phyloP scores from a whole-genome alignment of 2,797 vertebrate species.

The Acridotheres tristis region DNA sequence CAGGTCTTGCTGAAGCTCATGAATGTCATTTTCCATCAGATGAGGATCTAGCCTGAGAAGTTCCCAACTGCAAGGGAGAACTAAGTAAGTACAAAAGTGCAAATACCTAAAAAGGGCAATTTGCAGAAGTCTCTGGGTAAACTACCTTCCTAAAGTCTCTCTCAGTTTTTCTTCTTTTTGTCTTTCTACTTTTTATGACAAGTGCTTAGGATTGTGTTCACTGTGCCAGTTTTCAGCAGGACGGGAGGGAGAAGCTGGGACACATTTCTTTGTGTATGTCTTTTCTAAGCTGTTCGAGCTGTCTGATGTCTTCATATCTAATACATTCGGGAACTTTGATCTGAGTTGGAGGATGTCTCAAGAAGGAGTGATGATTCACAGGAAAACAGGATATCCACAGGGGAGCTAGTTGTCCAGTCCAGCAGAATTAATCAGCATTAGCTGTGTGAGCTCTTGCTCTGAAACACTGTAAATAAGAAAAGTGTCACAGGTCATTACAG shows the following conservation, averaged over 20 bases:
- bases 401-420: slow-evolving; percentile 26
- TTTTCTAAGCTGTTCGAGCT: neutral
- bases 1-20: neutral
- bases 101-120: neutral
- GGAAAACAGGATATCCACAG: slow-evolving; percentile 31
- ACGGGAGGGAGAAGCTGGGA: neutral
- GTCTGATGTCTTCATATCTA: slow-evolving; percentile 33
- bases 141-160: neutral
- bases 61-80: neutral
- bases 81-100: neutral
- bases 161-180: neutral
- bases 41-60: neutral
- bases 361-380: slow-evolving; percentile 16
- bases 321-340: slow-evolving; percentile 3
- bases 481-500: neutral
- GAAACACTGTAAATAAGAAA: slow-evolving; percentile 30
- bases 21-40: neutral
- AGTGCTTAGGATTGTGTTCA: neutral
- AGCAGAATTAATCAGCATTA: slow-evolving; percentile 52
- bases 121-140: neutral
- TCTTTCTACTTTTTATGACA: neutral
- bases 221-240: neutral
- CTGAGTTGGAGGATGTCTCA: slow-evolving; percentile 12
- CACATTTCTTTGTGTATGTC: neutral
- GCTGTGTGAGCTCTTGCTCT: slow-evolving; percentile 18